Base-by-base conservation (phyloP, 1,140 invertebrate genomes). In the Cherax quadricarinatus region DNA sequence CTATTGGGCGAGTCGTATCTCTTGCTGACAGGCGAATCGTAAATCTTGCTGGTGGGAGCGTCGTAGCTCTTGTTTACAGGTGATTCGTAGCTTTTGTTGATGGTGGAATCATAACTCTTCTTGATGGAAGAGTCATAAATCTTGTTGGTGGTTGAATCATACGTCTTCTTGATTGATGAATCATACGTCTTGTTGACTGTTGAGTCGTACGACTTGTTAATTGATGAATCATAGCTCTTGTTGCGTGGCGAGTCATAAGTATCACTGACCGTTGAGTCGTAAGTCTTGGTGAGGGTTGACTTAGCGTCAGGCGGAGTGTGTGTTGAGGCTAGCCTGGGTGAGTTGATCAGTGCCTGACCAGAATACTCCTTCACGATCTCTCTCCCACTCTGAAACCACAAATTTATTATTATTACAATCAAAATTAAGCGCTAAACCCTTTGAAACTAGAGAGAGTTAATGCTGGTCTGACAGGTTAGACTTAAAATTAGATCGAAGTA, bases 341-440 rank as follows among this genome's bases (percentile, higher is more conserved):
- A 93, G 57, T 88, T 75, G 49, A 89, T 75, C 21, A 93, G 21
- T 24, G 92, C 73, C 30, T 87, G 87, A 12, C 90, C 85, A 16
- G 89, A 87, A 53, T 93, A 93, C 53, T 93, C 93, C 78, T 92
- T 93, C 0, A 93, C 91, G 21, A 93, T 80, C 30, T 91, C 89
- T 48, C 81, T 89, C 3, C 30, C 51, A 5, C 91, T 81, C 93
- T 93, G 88, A 12, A 48, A 70, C 5, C n/a, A 30, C 30, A 24
- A 83, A 24, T 60, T 82, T 60, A 24, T n/a, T 10, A 60, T 57
- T n/a, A 51, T 83, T 60, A 49, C 9, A 5, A 57, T 41, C 30
- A 41, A 41, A 41, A 41, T 41, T 41, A 41, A 41, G 30, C 30
- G 30, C 30, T 41, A 41, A 41, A 41, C 30, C 30, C 30, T 41